A percentile compares a stretch with the other conserved stretches of the same genome.
Evolutionary conservation across 2,113 vertebrate species (phyloP).

Genomic region (Rhizomys pruinosus): DNA sequence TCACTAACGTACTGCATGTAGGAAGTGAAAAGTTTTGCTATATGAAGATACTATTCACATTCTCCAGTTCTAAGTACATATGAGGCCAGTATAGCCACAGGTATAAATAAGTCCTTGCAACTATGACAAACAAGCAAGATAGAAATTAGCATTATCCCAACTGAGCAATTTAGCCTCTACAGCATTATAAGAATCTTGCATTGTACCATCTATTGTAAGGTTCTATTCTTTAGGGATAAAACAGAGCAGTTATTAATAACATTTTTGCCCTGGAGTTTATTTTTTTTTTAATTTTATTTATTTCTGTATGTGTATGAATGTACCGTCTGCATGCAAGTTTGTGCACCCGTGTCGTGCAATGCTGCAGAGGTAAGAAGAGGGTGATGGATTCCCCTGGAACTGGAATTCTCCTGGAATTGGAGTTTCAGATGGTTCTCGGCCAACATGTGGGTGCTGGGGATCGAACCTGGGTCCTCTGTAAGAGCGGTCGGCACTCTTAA

Average conservation of each 20-base stretch:
- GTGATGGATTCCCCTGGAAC: no score
- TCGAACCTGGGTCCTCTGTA: no score
- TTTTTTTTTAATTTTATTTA: no score
- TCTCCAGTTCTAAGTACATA: not conserved
- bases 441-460: no score
- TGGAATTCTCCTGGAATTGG: no score
- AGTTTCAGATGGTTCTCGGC: no score
- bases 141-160: not conserved
- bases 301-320: no score
- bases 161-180: not conserved
- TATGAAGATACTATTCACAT: not conserved
- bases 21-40: not conserved
- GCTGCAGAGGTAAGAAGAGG: no score
- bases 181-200: not conserved
- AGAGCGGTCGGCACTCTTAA: no score
- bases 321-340: no score
- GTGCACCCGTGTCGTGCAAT: no score
- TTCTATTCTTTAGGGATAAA: not conserved
- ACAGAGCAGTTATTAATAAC: not conserved
- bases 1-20: not conserved
- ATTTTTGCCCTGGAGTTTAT: no score
- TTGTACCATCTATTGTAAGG: not conserved
- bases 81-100: not conserved
- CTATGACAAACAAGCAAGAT: not conserved
- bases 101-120: not conserved